Base-by-base conservation (phyloP, 2,888 invertebrate genomes). In the Glaucopsyche alexis region DNA sequence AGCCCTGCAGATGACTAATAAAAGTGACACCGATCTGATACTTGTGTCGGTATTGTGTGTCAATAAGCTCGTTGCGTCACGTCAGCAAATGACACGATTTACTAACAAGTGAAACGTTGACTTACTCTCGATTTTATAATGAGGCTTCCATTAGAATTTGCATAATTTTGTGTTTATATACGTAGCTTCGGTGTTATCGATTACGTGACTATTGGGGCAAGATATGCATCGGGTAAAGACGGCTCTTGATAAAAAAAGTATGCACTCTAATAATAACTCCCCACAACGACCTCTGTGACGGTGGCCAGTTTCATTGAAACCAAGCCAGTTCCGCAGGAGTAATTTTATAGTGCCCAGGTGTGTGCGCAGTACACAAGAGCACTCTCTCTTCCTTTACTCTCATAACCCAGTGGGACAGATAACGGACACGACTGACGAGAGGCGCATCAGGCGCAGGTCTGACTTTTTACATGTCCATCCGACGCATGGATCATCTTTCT, bases 1-100 rank as follows among this genome's bases (percentile, higher is more conserved):
- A 71, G 42, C 60, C 72, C 73, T 71, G n/a, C n/a, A n/a, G 45
- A 55, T 64, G 72, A 38, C 72, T 73, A 47, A 75, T 70, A 73
- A 72, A 73, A 49, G 14, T 75, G 77, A 77, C 76, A 77, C 76
- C 74, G 74, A 75, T 76, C 72, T 74, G 74, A 75, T 75, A 77
- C 77, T 75, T 76, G 77, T 73, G 69, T 47, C 69, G 47, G 73
- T 73, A 74, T 75, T 73, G 74, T 76, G 73, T 74, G 74, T 75
- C 75, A 77, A 76, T 76, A 76, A 71, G 71, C 69, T 47, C 42
- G 71, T 77, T 77, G 76, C 74, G 70, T 76, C 75, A 77, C 47
- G 50, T 14, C 70, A 71, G 73, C 72, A 76, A 72, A 49, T 72
- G 55, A 65, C 72, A 49, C 49, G 50, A 72, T 72, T 72, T 29